A percentile compares a stretch with the other conserved stretches of the same genome.
Conservation (phyloP, 2,797 vertebrate species). For the Coregonus suidteri region DNA sequence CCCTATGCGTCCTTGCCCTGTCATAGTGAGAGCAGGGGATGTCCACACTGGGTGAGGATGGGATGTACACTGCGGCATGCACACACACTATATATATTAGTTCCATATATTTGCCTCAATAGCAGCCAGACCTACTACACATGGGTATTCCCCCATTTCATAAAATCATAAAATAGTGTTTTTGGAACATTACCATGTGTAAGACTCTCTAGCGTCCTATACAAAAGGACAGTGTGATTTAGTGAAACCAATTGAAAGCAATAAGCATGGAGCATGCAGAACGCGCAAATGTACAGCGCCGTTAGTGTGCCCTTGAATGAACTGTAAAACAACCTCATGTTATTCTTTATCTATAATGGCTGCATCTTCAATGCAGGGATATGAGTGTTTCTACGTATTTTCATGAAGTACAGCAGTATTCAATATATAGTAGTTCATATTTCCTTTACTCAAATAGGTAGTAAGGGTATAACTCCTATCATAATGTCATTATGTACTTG, state of each 20-base stretch:
- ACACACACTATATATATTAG: conserved; percentile 74
- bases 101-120: conserved; percentile 81
- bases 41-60: background rate
- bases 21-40: background rate
- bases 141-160: conserved; percentile 72
- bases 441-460: conserved; percentile 71
- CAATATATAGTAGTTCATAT: conserved; percentile 56
- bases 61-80: no score
- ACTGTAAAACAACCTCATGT: conserved; percentile 76
- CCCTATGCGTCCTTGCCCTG: background rate
- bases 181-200: conserved; percentile 73
- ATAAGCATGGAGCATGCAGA: conserved; percentile 71
- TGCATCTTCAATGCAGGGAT: conserved; percentile 31
- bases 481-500: conserved; percentile 45
- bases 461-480: conserved; percentile 48
- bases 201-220: conserved; percentile 74
- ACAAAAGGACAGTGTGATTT: conserved; percentile 73
- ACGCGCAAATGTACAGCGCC: conserved; percentile 59
- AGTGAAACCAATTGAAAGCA: conserved; percentile 80
- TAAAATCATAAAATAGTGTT: conserved; percentile 70
- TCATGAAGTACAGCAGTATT: conserved; percentile 44
- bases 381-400: conserved; percentile 7
- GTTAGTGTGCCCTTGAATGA: conserved; percentile 75
- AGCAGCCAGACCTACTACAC: conserved; percentile 78
- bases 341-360: conserved; percentile 70